Evolutionary conservation across 2,797 vertebrate genomes (phyloP).

Genomic region (Rhynchotus rufescens): DNA sequence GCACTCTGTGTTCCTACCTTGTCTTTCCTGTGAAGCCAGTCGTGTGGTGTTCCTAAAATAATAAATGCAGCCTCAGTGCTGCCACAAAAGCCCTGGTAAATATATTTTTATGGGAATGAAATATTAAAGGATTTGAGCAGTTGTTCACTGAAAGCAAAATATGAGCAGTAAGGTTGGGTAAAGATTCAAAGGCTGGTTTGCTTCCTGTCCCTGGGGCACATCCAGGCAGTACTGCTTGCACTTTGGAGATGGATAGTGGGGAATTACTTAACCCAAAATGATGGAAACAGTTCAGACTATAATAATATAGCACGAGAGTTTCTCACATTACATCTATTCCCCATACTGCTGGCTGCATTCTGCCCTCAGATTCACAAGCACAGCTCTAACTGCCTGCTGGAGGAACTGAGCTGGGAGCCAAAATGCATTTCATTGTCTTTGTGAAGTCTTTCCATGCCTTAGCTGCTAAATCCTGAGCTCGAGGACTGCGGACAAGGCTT

Average conservation of each 20-base stretch:
- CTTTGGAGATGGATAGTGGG: conserved; percentile 65
- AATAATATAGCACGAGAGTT: conserved; percentile 61
- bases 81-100: conserved; percentile 60
- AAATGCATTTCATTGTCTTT: conserved; percentile 52
- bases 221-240: conserved; percentile 57
- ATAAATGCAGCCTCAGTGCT: conserved; percentile 59
- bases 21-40: conserved; percentile 54
- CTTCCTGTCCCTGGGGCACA: conserved; percentile 62
- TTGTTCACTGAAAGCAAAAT: conserved; percentile 73
- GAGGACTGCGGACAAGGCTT: conserved; percentile 27
- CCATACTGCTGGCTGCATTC: conserved; percentile 43
- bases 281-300: conserved; percentile 69
- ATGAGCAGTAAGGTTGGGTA: conserved; percentile 67
- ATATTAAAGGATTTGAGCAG: conserved; percentile 75
- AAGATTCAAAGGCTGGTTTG: conserved; percentile 66
- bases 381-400: conserved; percentile 39
- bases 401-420: conserved; percentile 28
- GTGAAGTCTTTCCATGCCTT: conserved; percentile 23
- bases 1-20: conserved; percentile 33
- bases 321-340: conserved; percentile 67
- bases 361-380: conserved; percentile 44
- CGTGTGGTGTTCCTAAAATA: conserved; percentile 49
- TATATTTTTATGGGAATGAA: conserved; percentile 71
- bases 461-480: conserved; percentile 25
- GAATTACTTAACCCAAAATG: conserved; percentile 71